Evolutionary conservation across 2,888 invertebrate species (phyloP), one percentile per base, ranked within the genome.

Genomic region (Melipona bicolor): DNA sequence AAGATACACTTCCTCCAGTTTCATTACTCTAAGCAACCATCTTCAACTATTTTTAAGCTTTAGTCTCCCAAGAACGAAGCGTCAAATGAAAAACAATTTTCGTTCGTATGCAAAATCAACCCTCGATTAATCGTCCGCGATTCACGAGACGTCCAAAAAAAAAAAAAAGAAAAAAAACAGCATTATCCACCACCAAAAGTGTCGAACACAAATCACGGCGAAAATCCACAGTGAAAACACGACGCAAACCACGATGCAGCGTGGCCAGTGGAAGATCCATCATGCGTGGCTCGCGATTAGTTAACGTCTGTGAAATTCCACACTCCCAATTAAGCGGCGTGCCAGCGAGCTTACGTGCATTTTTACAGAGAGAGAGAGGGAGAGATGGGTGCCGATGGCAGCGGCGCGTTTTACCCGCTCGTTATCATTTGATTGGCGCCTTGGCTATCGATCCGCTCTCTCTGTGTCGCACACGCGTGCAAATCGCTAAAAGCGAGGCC

Each of bases 381-480:
- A 21, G 43, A 15, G n/a, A 56, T 71, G 71, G 43, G 54, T 78
- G 69, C 73, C 67, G 32, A 76, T 27, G 75, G 76, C 52, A 61
- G 54, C 62, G 27, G 43, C 70, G 62, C 56, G 64, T 84, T 84
- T 75, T 68, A 80, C 67, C 32, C 54, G 84, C 85, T 84, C 82
- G 82, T 86, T 86, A 86, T 79, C 82, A 82, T 82, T 85, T 85
- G 85, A 86, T 85, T 86, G 86, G 86, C 76, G 86, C 73, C 77
- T 86, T 72, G 79, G 72, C 72, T 84, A 84, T 87, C 86, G 86
- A 85, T 85, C 71, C 32, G 68, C 56, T 52, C 56, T 17, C 24
- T 13, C 59, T 54, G 77, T 70, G 62, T 67, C 9, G 64, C 62
- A 43, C 43, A 54, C 50, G 64, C 69, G 72, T 65, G 61, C 72